Evolutionary conservation across 2,113 vertebrate genomes (phyloP).

Genomic region (Myrmecophaga tridactyla): DNA sequence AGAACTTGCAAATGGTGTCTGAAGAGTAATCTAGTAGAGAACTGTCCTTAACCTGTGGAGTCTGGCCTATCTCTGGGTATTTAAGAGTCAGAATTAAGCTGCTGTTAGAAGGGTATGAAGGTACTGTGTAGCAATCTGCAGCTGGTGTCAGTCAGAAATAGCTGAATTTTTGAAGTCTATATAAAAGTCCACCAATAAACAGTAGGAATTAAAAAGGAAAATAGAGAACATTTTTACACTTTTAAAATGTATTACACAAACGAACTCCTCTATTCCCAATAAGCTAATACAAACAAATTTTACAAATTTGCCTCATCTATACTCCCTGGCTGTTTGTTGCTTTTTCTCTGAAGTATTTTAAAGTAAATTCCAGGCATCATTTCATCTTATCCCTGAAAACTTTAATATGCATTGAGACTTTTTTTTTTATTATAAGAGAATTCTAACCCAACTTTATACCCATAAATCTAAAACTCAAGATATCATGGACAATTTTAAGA

Average conservation of each 20-base stretch:
- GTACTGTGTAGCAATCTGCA: no score
- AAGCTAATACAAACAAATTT: neutral
- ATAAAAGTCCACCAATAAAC: neutral
- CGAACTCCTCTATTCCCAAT: neutral
- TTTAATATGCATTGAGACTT: neutral
- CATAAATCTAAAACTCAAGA: slow-evolving; percentile 11
- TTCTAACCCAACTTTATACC: neutral
- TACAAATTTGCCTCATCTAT: neutral
- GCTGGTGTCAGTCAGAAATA: no score
- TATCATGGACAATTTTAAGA: neutral
- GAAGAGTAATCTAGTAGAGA: no score
- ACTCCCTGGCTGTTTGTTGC: neutral
- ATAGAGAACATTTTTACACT: neutral
- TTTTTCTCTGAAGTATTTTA: neutral
- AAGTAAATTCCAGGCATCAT: neutral
- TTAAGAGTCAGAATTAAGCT: no score
- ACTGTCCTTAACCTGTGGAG: no score
- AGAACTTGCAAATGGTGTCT: no score
- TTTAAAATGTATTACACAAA: neutral
- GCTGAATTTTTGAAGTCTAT: no score
- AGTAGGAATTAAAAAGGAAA: neutral
- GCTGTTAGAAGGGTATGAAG: no score
- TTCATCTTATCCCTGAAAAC: neutral
- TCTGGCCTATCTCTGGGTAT: no score
- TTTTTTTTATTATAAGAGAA: neutral